Conservation (phyloP, 2,113 vertebrate genomes). For the Fulica atra region DNA sequence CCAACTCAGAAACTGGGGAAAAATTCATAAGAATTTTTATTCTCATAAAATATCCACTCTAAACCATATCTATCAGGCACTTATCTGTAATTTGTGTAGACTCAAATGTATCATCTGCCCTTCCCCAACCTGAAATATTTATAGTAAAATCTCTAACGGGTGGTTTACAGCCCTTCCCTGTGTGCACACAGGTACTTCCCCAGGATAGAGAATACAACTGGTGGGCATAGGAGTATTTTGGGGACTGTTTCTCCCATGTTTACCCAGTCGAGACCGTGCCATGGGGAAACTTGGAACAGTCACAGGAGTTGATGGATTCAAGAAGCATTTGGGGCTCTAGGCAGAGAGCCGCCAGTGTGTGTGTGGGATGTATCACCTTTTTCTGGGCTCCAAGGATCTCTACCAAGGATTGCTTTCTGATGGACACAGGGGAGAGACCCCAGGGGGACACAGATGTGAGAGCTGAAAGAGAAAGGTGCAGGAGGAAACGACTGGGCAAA, state of each 20-base stretch:
- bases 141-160: background rate
- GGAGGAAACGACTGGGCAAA: background rate
- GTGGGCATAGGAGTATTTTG: fast-evolving
- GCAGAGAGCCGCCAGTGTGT: background rate
- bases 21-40: background rate
- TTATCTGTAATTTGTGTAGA: background rate
- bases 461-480: fast-evolving
- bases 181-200: background rate
- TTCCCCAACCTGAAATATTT: background rate
- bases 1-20: background rate
- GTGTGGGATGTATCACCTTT: background rate
- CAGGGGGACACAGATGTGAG: background rate
- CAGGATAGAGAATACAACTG: background rate
- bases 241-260: background rate
- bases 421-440: background rate
- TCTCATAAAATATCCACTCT: background rate
- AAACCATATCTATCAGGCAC: background rate
- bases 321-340: background rate
- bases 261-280: background rate
- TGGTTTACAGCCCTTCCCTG: background rate
- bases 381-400: background rate
- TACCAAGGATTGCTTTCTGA: background rate
- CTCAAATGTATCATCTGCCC: background rate
- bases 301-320: background rate
- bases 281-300: background rate